Percentiles rank a stretch among this genome's conserved stretches.
These are phyloP conservation scores for Diplodus puntazzo DNA, from an alignment of 2,797 vertebrate genomes.

Conservation along the genomic window DNA sequence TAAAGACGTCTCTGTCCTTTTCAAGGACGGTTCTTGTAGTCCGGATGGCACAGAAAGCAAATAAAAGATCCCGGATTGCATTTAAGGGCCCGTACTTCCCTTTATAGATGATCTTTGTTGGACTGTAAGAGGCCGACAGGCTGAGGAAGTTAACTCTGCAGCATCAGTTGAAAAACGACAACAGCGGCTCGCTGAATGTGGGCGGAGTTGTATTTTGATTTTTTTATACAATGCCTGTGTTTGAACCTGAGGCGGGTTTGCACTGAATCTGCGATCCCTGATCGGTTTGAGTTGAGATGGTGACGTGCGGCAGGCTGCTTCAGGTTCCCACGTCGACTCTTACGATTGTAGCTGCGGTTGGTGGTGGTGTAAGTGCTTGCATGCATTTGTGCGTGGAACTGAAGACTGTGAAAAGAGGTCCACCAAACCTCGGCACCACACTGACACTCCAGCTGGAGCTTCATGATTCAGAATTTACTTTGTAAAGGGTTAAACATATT, in stretches of 20 bases:
- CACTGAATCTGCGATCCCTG: conserved; percentile 56
- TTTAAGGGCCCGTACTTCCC: conserved; percentile 21
- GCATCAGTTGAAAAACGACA: conserved; percentile 8
- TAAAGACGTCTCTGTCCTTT: conserved; percentile 3
- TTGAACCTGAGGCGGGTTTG: conserved; percentile 73
- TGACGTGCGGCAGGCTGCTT: conserved; percentile 5
- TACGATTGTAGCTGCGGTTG: conserved; percentile 37
- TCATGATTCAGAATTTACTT: background rate
- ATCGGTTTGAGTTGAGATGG: conserved; percentile 50
- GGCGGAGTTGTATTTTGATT: background rate
- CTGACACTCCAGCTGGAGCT: conserved; percentile 25
- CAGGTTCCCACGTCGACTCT: conserved; percentile 2
- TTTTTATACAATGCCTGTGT: conserved; percentile 26
- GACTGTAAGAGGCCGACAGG: conserved; percentile 6
- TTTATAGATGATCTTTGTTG: conserved; percentile 1
- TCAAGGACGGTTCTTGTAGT: conserved; percentile 25
- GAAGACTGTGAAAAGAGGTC: conserved; percentile 35
- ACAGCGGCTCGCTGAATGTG: conserved; percentile 5
- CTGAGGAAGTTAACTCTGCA: conserved; percentile 34
- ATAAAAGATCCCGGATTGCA: conserved; percentile 29
- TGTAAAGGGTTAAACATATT: conserved; percentile 38
- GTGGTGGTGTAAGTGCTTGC: conserved; percentile 53
- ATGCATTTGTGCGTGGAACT: conserved; percentile 59
- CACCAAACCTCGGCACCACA: conserved; percentile 33
- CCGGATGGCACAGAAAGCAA: conserved; percentile 66